Conservation (phyloP, 1,140 invertebrate genomes). For the Drosophila kepulauana region DNA sequence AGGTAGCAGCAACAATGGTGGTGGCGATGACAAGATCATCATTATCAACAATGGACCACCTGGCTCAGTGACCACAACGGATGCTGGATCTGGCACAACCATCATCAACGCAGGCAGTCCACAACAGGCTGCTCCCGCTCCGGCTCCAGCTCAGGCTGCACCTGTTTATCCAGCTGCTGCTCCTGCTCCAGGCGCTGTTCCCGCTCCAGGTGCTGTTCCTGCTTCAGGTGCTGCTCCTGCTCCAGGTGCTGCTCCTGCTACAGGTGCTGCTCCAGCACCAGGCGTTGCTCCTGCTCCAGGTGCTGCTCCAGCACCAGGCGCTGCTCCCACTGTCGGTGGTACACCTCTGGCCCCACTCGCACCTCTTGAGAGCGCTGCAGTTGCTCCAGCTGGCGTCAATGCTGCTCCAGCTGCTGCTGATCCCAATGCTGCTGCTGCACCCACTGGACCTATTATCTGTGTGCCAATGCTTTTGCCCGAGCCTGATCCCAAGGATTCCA, state of each 20-base stretch:
- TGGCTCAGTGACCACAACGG: constrained; percentile 73
- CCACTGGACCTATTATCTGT: constrained; percentile 72
- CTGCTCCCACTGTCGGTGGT: constrained; percentile 33
- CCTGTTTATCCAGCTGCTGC: constrained; percentile 58
- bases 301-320: constrained; percentile 69
- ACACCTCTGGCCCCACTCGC: too few species aligned
- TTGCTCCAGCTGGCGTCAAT: constrained; percentile 82
- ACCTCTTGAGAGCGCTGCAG: constrained; percentile 17
- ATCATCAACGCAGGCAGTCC: constrained; percentile 70
- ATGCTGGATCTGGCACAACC: constrained; percentile 68
- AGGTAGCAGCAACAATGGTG: constrained; percentile 29
- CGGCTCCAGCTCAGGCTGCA: constrained; percentile 77
- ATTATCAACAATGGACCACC: constrained; percentile 83
- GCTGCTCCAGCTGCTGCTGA: constrained; percentile 70
- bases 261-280: constrained; percentile 59
- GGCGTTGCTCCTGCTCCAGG: constrained; percentile 37
- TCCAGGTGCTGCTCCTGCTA: constrained; percentile 60
- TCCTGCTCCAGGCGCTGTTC: constrained; percentile 72
- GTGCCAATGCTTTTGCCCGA: constrained; percentile 72
- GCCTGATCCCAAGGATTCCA: constrained; percentile 75
- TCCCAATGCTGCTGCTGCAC: constrained; percentile 47
- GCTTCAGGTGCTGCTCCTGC: constrained; percentile 80
- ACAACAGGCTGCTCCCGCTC: constrained; percentile 46
- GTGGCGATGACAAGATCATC: constrained; percentile 74
- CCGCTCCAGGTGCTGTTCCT: constrained; percentile 56